Evolutionary conservation across 1,140 invertebrate genomes (phyloP), one percentile per base, ranked within the genome.

Genomic region (Cheumatopsyche charites): DNA sequence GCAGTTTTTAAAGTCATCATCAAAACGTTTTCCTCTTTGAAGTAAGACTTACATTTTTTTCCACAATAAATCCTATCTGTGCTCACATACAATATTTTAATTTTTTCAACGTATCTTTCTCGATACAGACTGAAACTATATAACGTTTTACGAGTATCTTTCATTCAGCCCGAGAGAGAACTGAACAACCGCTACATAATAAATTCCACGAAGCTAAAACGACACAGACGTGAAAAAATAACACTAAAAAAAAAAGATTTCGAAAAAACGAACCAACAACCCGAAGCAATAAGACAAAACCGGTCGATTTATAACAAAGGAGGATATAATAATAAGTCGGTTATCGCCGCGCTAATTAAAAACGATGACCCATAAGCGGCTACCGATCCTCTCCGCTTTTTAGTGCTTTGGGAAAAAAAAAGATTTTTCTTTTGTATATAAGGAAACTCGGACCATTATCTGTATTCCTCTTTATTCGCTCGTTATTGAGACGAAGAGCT

Each of bases 281-380:
- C 23, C 3, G 19, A 58, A 23, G 25, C 21, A 19, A 47, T 3
- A 25, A 1, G 49, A 55, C 21, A n/a, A 58, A 26, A 9, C 23
- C 21, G 55, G 55, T 25, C 55, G 21, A 58, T 58, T 58, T 58
- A 58, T 26, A 58, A 58, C 55, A 58, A 58, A 58, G 55, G 7
- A 25, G 19, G 49, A 52, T 52, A 52, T 52, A 17, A 52, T 52
- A 52, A 52, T 58, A 58, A 58, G 55, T 25, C 55, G 19, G 55
- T 58, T 58, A 58, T 58, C 55, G 55, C 21, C 19, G 55, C 9
- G 25, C 55, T 58, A 58, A 58, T 58, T 58, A 58, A 58, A 58
- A 58, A 58, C 55, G 55, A 58, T 58, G 55, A 58, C 55, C 55
- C 55, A 58, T 58, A 58, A 58, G 55, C 55, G 55, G 55, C 55